Evolutionary conservation across 2,888 invertebrate species (phyloP).

Genomic region (Corythucha ciliata): DNA sequence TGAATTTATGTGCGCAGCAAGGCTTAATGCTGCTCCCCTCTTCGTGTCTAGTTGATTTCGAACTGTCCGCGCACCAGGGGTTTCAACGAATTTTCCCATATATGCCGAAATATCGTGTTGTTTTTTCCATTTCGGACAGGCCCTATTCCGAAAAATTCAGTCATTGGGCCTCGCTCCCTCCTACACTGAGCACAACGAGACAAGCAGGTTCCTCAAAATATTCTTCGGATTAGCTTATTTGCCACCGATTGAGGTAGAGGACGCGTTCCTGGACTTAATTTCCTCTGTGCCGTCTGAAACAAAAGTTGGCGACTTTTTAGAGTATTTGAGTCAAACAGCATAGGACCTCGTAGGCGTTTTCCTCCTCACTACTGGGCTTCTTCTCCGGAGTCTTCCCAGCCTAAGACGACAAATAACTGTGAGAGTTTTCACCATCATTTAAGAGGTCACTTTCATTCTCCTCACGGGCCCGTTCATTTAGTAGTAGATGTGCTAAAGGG

Average conservation of each 20-base stretch:
- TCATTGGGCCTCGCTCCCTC: neutral
- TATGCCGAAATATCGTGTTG: no score
- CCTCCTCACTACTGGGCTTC: neutral
- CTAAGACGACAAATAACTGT: constrained; percentile 1
- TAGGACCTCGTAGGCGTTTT: constrained; percentile 4
- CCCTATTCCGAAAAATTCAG: constrained; percentile 4
- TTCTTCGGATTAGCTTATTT: constrained; percentile 1
- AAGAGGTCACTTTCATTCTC: no score
- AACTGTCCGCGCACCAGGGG: no score
- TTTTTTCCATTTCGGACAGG: constrained; percentile 4
- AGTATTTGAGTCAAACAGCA: neutral
- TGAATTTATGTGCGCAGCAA: no score
- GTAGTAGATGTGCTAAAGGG: no score
- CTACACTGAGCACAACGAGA: constrained; percentile 5
- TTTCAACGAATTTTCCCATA: no score
- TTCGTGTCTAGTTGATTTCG: no score
- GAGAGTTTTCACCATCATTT: no score
- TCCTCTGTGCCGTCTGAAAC: neutral
- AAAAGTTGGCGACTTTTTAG: neutral
- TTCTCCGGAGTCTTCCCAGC: constrained; percentile 2
- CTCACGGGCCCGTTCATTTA: no score
- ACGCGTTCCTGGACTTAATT: neutral
- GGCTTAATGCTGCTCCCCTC: no score
- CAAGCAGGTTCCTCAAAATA: constrained; percentile 1
- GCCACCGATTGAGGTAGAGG: constrained; percentile 1